A percentile compares a stretch with the other conserved stretches of the same genome.
Evolutionary conservation across 1,140 invertebrate species (phyloP).

Genomic region (Cephus cinctus): DNA sequence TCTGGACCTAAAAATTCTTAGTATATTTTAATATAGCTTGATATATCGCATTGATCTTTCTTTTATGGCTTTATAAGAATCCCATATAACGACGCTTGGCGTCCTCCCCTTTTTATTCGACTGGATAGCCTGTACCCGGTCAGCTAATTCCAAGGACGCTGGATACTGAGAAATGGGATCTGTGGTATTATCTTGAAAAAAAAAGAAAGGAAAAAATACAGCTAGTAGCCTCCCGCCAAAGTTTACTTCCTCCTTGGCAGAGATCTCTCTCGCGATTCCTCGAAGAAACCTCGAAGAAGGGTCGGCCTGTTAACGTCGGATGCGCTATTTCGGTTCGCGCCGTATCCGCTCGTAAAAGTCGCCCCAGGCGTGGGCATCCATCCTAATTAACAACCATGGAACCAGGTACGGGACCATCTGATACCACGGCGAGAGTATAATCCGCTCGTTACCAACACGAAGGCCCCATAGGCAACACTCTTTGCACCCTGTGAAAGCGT

Average conservation of each 20-base stretch:
- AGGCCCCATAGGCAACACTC: conserved; percentile 36
- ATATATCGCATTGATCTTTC: conserved; percentile 33
- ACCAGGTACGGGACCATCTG: conserved; percentile 50
- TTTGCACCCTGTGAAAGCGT: conserved; percentile 26
- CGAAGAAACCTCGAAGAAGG: conserved; percentile 29
- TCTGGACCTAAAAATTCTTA: conserved; percentile 32
- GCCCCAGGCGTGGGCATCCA: conserved; percentile 52
- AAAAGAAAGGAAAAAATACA: no score
- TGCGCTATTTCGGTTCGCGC: conserved; percentile 46
- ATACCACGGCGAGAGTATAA: conserved; percentile 46
- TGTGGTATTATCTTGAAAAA: no score
- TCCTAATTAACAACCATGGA: conserved; percentile 55
- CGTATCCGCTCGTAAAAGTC: conserved; percentile 53
- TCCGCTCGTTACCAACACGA: conserved; percentile 52
- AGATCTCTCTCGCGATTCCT: conserved; percentile 26
- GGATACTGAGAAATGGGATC: no score
- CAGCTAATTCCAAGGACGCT: no score
- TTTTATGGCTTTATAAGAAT: conserved; percentile 26
- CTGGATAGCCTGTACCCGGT: no score
- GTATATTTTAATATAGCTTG: conserved; percentile 15
- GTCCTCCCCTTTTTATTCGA: conserved; percentile 30
- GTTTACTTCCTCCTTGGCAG: conserved; percentile 32
- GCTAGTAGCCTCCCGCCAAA: no score
- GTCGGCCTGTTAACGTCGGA: conserved; percentile 12
- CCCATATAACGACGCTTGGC: conserved; percentile 14